phyloP scores from a whole-genome alignment of 2,888 invertebrate species.

The Ashinkailepas kermadecensis region DNA sequence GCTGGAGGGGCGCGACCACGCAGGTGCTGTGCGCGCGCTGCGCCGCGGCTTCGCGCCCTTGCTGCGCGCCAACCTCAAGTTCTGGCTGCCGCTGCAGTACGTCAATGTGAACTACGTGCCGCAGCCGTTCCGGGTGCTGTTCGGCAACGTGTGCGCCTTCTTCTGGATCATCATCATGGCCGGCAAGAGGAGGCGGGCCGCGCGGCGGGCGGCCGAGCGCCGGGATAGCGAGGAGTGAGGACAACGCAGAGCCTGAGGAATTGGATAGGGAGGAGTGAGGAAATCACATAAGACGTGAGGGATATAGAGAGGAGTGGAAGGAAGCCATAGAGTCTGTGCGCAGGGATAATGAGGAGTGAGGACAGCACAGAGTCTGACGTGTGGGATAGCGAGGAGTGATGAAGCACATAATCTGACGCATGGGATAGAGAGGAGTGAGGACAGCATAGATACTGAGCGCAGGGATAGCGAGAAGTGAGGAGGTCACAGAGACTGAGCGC shows the following conservation, averaged over 20 bases:
- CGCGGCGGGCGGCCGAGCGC: conserved; percentile 5
- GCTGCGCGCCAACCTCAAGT: conserved; percentile 30
- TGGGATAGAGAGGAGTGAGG: no score
- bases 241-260: no score
- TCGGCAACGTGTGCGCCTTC: conserved; percentile 29
- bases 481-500: no score
- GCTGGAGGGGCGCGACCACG: conserved; percentile 25
- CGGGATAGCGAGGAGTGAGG: neutral
- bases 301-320: no score
- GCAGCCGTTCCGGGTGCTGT: conserved; percentile 28
- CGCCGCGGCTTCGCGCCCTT: conserved; percentile 25
- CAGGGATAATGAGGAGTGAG: neutral
- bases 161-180: conserved; percentile 31
- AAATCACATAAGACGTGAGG: no score
- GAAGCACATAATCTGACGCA: no score
- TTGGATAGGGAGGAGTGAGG: no score
- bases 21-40: neutral
- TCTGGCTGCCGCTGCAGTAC: conserved; percentile 31
- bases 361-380: no score
- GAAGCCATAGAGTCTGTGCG: no score
- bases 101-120: conserved; percentile 31
- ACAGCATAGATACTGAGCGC: no score
- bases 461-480: no score
- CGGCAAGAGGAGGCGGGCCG: conserved; percentile 29
- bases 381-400: no score